phyloP scores from a whole-genome alignment of 2,888 invertebrate genomes.

The Caenorhabditis doughertyi region DNA sequence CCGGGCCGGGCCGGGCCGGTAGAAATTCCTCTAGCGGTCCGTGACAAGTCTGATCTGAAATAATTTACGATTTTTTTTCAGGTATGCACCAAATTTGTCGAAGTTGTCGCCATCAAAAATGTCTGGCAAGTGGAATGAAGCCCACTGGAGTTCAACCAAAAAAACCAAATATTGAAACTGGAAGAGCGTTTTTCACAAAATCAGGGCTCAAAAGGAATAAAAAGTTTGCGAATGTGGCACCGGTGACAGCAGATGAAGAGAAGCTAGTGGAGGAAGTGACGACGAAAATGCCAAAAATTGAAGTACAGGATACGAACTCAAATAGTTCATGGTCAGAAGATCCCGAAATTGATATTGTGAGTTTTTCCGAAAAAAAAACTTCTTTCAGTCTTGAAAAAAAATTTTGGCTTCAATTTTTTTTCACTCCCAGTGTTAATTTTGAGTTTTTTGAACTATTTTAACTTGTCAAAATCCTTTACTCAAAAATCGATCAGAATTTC shows the following conservation, averaged over 20 bases:
- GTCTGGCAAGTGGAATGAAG: slow-evolving; percentile 79
- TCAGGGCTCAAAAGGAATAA: slow-evolving; percentile 80
- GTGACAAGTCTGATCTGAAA: too few species aligned
- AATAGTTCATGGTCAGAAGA: background rate
- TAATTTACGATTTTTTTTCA: slow-evolving; percentile 18
- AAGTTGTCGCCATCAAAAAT: slow-evolving; percentile 76
- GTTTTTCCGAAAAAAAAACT: too few species aligned
- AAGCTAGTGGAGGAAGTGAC: slow-evolving; percentile 15
- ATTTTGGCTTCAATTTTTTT: too few species aligned
- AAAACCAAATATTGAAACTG: slow-evolving; percentile 42
- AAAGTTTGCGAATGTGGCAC: slow-evolving; percentile 69
- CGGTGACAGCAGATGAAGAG: slow-evolving; percentile 50
- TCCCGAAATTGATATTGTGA: slow-evolving; percentile 1
- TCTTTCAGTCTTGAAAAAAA: too few species aligned
- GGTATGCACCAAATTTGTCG: slow-evolving; percentile 80
- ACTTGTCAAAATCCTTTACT: too few species aligned
- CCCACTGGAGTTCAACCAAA: slow-evolving; percentile 74
- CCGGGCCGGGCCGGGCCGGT: too few species aligned
- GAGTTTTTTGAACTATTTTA: too few species aligned
- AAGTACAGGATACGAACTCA: slow-evolving; percentile 4
- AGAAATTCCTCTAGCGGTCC: too few species aligned
- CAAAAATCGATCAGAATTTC: too few species aligned
- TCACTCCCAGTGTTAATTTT: too few species aligned
- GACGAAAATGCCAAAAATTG: slow-evolving; percentile 33
- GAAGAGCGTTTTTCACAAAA: slow-evolving; percentile 76